A percentile compares a stretch with the other conserved stretches of the same genome.
Conservation (phyloP, 2,797 vertebrate genomes). For the Lerista edwardsae region DNA sequence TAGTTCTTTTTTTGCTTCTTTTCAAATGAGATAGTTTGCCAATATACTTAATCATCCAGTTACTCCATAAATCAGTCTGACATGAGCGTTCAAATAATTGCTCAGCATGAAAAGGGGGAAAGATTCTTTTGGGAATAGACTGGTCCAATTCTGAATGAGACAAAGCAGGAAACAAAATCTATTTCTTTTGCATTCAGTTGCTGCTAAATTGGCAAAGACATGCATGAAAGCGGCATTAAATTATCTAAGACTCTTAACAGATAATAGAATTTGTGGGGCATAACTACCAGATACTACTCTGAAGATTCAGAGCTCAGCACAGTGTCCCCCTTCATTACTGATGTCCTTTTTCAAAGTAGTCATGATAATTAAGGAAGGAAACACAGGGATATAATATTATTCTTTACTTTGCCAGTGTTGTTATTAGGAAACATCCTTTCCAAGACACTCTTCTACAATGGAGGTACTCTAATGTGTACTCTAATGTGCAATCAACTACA, state of each 20-base stretch:
- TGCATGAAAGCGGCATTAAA: conserved; percentile 41
- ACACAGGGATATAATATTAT: conserved; percentile 28
- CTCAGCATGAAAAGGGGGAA: conserved; percentile 50
- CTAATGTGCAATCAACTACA: background rate
- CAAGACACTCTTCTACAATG: background rate
- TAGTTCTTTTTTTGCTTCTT: conserved; percentile 25
- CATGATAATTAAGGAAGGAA: conserved; percentile 50
- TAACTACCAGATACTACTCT: conserved; percentile 19
- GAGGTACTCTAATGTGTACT: conserved; percentile 33
- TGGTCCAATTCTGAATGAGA: conserved; percentile 8
- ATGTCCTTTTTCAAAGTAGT: conserved; percentile 46
- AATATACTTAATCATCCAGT: conserved; percentile 57
- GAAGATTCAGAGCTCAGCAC: conserved; percentile 22
- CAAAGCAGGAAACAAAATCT: conserved; percentile 34
- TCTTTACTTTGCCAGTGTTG: conserved; percentile 36
- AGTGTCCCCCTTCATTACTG: no score
- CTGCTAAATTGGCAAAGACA: conserved; percentile 57
- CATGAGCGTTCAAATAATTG: conserved; percentile 50
- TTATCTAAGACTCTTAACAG: conserved; percentile 30
- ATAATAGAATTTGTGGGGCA: conserved; percentile 22
- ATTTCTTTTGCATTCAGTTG: conserved; percentile 39
- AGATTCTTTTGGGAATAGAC: conserved; percentile 44
- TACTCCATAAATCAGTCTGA: conserved; percentile 58
- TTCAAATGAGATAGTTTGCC: conserved; percentile 58
- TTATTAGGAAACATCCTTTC: conserved; percentile 9